Percentiles rank a stretch among this genome's conserved stretches.
Evolutionary conservation across 2,113 vertebrate species (phyloP).

Genomic region (Serilophus lunatus): DNA sequence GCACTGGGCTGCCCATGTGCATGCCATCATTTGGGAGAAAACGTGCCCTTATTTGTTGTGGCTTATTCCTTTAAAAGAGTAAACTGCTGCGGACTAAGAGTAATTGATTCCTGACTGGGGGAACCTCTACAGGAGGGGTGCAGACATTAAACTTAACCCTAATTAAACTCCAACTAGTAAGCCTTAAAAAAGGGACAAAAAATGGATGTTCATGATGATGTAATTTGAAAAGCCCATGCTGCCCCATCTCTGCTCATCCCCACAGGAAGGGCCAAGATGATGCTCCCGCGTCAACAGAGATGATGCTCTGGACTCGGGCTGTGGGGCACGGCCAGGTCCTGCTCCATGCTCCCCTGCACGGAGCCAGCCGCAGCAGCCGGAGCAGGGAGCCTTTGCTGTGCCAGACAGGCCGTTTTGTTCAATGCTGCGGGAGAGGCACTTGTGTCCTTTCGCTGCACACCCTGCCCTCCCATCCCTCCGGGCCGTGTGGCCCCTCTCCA

Average conservation of each 20-base stretch:
- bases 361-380: not conserved
- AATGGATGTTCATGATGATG: not conserved
- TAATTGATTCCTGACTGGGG: not conserved
- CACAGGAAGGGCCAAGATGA: not conserved
- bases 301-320: not conserved
- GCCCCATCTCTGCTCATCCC: not conserved
- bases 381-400: not conserved
- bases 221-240: not conserved
- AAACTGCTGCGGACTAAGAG: not conserved
- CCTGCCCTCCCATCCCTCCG: not conserved
- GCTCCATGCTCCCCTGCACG: not conserved
- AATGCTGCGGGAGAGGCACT: accelerated
- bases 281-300: not conserved
- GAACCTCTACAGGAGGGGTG: not conserved
- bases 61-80: not conserved
- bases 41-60: not conserved
- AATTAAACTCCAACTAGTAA: not conserved
- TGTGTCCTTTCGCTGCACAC: accelerated
- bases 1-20: accelerated
- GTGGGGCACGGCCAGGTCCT: not conserved
- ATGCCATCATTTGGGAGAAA: not conserved
- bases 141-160: accelerated
- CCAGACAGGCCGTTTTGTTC: too few relatives aligned
- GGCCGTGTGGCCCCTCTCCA: not conserved
- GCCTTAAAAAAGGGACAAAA: not conserved